Conservation (phyloP, 2,113 vertebrate species). For the Glaucomys volans region DNA sequence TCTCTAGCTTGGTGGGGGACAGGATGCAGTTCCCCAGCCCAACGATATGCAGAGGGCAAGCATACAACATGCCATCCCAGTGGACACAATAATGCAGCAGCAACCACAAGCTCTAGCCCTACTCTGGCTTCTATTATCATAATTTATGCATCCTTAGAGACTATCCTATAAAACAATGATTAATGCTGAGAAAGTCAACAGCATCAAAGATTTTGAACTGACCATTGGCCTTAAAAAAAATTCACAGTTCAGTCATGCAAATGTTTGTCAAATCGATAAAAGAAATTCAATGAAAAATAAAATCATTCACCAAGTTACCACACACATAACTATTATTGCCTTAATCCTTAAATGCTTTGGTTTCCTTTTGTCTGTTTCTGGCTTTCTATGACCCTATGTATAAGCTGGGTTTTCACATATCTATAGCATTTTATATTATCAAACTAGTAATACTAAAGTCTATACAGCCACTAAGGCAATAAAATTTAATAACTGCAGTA, state of each 20-base stretch:
- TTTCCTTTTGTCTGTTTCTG: slow-evolving; percentile 58
- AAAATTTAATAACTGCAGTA: slow-evolving; percentile 69
- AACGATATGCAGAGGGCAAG: slow-evolving; percentile 59
- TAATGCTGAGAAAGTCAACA: slow-evolving; percentile 67
- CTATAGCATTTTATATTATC: slow-evolving; percentile 55
- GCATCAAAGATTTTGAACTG: slow-evolving; percentile 66
- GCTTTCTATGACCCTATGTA: background rate
- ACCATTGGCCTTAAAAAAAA: slow-evolving; percentile 63
- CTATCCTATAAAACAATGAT: slow-evolving; percentile 56
- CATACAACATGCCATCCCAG: slow-evolving; percentile 51
- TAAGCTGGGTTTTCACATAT: slow-evolving; percentile 48
- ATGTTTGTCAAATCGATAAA: slow-evolving; percentile 54
- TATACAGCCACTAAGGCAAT: slow-evolving; percentile 40
- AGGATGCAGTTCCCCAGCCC: background rate
- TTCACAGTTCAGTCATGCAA: slow-evolving; percentile 23
- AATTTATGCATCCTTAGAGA: slow-evolving; percentile 70
- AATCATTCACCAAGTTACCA: slow-evolving; percentile 11
- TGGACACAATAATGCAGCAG: slow-evolving; percentile 60
- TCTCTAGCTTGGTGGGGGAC: background rate
- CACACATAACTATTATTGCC: slow-evolving; percentile 44
- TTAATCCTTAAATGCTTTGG: slow-evolving; percentile 39
- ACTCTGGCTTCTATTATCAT: slow-evolving; percentile 67
- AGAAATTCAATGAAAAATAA: slow-evolving; percentile 42
- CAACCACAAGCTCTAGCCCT: background rate
- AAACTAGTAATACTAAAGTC: slow-evolving; percentile 46